Conservation (phyloP, 2,797 vertebrate genomes). For the Onychomys leucogaster region DNA sequence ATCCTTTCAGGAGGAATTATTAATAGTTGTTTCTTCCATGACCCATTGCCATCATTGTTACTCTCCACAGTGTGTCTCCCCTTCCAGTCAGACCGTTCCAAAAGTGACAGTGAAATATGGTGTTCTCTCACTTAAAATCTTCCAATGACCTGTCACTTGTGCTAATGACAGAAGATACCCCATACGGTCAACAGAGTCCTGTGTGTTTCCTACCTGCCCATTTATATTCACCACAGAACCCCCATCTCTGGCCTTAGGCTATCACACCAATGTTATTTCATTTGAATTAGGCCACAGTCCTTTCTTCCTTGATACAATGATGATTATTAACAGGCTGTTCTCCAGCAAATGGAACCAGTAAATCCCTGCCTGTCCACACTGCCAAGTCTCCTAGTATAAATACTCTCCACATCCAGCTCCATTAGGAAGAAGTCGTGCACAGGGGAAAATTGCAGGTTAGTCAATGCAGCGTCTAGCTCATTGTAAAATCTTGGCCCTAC, state of each 20-base stretch:
- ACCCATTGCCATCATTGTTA: no score
- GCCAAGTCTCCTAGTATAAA: neutral
- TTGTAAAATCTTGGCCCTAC: no score
- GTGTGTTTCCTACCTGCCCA: neutral
- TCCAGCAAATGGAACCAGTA: neutral
- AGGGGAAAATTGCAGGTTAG: neutral
- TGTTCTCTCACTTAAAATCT: neutral
- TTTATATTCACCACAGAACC: neutral
- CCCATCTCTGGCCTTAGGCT: neutral
- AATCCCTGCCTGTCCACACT: no score
- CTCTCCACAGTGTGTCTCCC: neutral
- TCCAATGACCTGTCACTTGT: neutral
- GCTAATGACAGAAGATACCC: rapidly evolving
- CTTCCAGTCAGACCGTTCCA: neutral
- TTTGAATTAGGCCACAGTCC: neutral
- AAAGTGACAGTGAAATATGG: neutral
- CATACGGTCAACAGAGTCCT: neutral
- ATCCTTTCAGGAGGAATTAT: neutral
- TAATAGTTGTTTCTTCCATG: neutral
- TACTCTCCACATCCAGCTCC: neutral
- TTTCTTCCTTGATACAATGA: neutral
- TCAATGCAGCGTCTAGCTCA: rapidly evolving
- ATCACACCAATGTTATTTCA: neutral
- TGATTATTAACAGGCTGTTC: neutral
- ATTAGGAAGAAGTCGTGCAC: neutral